Conservation (phyloP, 92 coral and sea anemone species). For the Heteractis magnifica region DNA sequence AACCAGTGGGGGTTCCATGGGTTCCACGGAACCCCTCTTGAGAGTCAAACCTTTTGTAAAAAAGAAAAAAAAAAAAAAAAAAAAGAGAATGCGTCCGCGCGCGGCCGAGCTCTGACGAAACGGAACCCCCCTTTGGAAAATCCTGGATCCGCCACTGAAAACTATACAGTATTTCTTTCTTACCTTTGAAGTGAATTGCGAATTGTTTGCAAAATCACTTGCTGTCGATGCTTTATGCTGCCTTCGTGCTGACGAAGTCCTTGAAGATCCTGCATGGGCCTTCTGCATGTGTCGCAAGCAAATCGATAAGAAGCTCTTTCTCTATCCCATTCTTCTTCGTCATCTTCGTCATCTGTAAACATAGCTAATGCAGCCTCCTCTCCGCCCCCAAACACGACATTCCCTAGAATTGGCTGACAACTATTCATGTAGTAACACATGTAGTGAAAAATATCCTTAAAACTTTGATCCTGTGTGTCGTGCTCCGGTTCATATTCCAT, state of each 20-base stretch:
- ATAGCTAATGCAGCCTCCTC: conserved; percentile 63
- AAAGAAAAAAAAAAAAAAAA: too few species aligned
- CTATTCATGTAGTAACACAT: conserved; percentile 17
- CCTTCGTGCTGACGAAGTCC: conserved; percentile 22
- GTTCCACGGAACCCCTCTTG: too few species aligned
- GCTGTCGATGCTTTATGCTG: conserved; percentile 64
- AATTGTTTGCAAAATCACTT: conserved; percentile 41
- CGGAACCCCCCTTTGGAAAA: too few species aligned
- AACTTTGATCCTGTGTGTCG: neutral
- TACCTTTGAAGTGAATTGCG: conserved; percentile 57
- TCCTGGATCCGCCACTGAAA: too few species aligned
- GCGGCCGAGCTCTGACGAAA: too few species aligned
- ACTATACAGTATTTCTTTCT: neutral
- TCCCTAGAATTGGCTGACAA: conserved; percentile 45
- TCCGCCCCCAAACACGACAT: conserved; percentile 61
- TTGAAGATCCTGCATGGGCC: conserved; percentile 3
- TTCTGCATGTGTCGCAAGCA: conserved; percentile 47
- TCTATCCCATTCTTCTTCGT: neutral
- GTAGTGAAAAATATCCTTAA: conserved; percentile 38
- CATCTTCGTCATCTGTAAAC: conserved; percentile 32
- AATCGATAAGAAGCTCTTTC: neutral
- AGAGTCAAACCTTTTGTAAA: too few species aligned
- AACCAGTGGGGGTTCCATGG: too few species aligned
- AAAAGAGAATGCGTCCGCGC: too few species aligned
- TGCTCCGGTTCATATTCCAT: conserved; percentile 6